phyloP scores from a whole-genome alignment of 2,113 vertebrate genomes.

The Periophthalmus modestus region DNA sequence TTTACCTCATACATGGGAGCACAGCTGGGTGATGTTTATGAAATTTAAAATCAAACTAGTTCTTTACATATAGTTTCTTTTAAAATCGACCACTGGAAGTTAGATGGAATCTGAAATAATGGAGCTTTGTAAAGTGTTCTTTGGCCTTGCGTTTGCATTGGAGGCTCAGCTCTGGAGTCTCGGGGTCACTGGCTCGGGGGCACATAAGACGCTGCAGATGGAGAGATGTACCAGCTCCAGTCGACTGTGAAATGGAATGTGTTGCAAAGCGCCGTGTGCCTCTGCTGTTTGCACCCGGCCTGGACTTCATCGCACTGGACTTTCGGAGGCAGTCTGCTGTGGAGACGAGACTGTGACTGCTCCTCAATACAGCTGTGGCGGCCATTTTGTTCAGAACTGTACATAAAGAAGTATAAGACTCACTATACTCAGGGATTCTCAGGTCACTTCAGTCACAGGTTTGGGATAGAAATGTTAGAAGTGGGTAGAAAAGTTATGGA shows the following conservation, averaged over 20 bases:
- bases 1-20: no score
- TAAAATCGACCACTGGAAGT: not conserved
- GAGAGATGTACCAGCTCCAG: constrained; percentile 62
- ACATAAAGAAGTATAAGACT: not conserved
- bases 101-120: not conserved
- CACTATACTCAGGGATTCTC: not conserved
- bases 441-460: not conserved
- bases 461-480: not conserved
- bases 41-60: no score
- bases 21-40: no score
- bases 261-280: constrained; percentile 25
- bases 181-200: constrained; percentile 51
- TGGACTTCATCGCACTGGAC: constrained; percentile 29
- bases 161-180: constrained; percentile 34
- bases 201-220: constrained; percentile 49
- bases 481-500: not conserved
- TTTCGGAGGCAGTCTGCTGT: not conserved
- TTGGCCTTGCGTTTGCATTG: not conserved
- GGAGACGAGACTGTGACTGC: constrained; percentile 36
- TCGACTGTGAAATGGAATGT: constrained; percentile 73
- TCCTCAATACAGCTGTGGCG: constrained; percentile 12
- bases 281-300: constrained; percentile 8
- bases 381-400: constrained; percentile 10
- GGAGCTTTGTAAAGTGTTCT: not conserved
- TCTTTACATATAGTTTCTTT: no score